Base-by-base conservation (phyloP, 1,140 invertebrate genomes). In the Atopsyche davidsoni region DNA sequence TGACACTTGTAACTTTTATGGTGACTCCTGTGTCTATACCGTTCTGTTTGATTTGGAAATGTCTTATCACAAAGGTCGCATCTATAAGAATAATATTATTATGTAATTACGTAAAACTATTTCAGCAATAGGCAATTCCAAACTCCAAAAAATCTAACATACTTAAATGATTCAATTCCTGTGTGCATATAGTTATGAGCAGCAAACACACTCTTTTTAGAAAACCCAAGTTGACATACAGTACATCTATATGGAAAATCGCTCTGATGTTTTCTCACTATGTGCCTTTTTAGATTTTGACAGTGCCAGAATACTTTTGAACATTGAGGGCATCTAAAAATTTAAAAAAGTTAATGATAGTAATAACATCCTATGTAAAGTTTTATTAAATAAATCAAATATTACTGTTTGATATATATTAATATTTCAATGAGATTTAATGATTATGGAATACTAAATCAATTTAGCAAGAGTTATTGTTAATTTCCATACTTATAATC, bases 181-280 rank as follows among this genome's bases (percentile, higher is more conserved):
- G 68, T 75, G 48, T 76, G 74, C 34, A 64, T 39, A 55, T 62
- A 72, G 62, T 68, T 65, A 40, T 76, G 74, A 41, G 69, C 51
- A 34, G 58, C 64, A 7, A 75, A 45, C 32, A 65, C 65, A 51
- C 65, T 64, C 51, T 71, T 74, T 44, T 69, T 70, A 34, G 60
- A 62, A 54, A 73, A 75, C 9, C 63, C 56, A 36, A 58, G 54
- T 40, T 63, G 61, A 51, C 73, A 76, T 18, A 59, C 46, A 41
- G 66, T 62, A 64, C 75, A 76, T 21, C 50, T 50, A 60, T 66
- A 70, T 23, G 60, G 45, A 50, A 49, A 59, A 36, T 59, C 49
- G 18, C 58, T 43, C 10, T 60, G 59, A 49, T 76, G 74, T 38
- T 46, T 57, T 17, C 58, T 57, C 42, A 34, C 51, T 16, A 50